Conservation (phyloP, 2,797 vertebrate species). For the Amblyraja radiata region DNA sequence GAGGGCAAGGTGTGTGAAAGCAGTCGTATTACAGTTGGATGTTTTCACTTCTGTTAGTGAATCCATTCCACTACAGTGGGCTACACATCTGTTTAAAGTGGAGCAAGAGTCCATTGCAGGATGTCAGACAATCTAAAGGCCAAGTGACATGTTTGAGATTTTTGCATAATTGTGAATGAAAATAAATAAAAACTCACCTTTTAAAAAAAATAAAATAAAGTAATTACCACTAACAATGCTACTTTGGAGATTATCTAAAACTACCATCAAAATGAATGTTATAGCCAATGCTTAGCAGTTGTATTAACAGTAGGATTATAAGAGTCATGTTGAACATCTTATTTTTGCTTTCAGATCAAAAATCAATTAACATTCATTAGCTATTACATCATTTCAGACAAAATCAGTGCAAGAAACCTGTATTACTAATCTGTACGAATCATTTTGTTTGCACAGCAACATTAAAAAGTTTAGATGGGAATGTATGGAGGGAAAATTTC, state of each 20-base stretch:
- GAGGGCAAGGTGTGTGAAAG: slow-evolving; percentile 31
- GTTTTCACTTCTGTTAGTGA: slow-evolving; percentile 29
- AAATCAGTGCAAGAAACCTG: background rate
- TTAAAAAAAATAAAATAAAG: too few relatives aligned
- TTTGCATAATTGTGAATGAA: slow-evolving; percentile 10
- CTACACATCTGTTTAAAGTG: slow-evolving; percentile 18
- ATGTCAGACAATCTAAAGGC: slow-evolving; percentile 27
- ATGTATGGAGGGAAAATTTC: slow-evolving; percentile 34
- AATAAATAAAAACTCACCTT: background rate
- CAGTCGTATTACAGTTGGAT: slow-evolving; percentile 18
- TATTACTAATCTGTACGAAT: slow-evolving; percentile 27
- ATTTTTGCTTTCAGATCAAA: slow-evolving; percentile 5
- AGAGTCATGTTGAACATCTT: background rate
- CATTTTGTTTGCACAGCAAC: slow-evolving; percentile 32
- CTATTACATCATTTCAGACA: slow-evolving; percentile 33
- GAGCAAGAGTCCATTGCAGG: slow-evolving; percentile 10
- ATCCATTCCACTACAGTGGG: slow-evolving; percentile 28
- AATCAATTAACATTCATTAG: slow-evolving; percentile 27
- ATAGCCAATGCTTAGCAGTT: slow-evolving; percentile 33
- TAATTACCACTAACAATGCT: background rate
- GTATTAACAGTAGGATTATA: slow-evolving; percentile 16
- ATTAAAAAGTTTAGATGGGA: slow-evolving; percentile 36
- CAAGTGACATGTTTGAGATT: slow-evolving; percentile 31
- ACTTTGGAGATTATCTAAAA: background rate
- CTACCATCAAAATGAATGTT: slow-evolving; percentile 23